A percentile compares a stretch with the other conserved stretches of the same genome.
Conservation (phyloP, 2,888 invertebrate genomes). For the Ommatoiulus sabulosus region DNA sequence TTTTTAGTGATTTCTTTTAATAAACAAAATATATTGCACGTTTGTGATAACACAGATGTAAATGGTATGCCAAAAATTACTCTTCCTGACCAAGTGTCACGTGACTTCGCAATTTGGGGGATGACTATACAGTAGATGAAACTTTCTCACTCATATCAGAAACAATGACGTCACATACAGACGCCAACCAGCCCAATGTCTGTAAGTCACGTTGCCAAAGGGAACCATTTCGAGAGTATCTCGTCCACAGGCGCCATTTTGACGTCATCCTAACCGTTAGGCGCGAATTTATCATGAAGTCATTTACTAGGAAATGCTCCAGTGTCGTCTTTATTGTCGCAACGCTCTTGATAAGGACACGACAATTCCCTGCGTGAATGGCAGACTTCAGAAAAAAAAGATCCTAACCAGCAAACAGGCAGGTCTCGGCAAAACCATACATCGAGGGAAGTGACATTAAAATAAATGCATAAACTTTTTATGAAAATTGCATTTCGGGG, state of each 20-base stretch:
- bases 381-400: background rate
- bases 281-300: background rate
- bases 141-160: no score
- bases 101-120: no score
- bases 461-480: constrained; percentile 1
- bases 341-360: background rate
- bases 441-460: background rate
- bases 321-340: background rate
- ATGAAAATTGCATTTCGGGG: constrained; percentile 5
- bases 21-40: no score
- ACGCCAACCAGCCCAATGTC: no score
- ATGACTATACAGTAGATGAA: no score
- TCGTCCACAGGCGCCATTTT: background rate
- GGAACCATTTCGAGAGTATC: no score
- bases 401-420: background rate
- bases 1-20: no score
- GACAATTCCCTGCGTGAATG: background rate
- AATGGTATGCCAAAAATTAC: no score
- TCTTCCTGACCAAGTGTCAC: no score
- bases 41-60: no score
- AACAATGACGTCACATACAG: no score
- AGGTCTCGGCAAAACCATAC: background rate
- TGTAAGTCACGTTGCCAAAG: no score
- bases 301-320: background rate
- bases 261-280: background rate